These are phyloP conservation scores for Limnodromus scolopaceus DNA, from an alignment of 2,797 vertebrate genomes.

Conservation along the genomic window DNA sequence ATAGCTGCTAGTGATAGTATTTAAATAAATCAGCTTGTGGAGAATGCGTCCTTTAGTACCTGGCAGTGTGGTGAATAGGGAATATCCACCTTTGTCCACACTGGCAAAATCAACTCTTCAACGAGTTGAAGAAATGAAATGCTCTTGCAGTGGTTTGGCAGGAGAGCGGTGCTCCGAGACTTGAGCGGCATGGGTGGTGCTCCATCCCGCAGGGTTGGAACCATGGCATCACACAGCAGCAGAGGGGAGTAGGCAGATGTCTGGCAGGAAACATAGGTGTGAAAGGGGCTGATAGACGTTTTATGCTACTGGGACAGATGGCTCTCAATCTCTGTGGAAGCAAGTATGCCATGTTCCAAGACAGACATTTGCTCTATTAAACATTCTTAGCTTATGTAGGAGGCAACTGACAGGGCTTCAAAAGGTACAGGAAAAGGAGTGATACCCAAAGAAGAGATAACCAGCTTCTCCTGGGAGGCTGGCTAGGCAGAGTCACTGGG, in stretches of 20 bases:
- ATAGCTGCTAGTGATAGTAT: background rate
- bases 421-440: background rate
- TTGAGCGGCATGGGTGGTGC: background rate
- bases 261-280: background rate
- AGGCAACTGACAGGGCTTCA: background rate
- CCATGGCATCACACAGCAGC: rapidly evolving
- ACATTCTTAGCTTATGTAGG: background rate
- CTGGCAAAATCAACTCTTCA: background rate
- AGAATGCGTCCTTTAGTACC: background rate
- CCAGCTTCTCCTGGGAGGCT: background rate
- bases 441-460: background rate
- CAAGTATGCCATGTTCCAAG: background rate
- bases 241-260: conserved; percentile 15
- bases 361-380: background rate
- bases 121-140: rapidly evolving
- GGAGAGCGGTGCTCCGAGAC: rapidly evolving
- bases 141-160: background rate
- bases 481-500: background rate
- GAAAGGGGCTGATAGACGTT: background rate
- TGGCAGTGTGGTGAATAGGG: background rate
- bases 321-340: background rate
- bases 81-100: background rate
- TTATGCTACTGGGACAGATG: conserved; percentile 20
- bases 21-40: background rate
- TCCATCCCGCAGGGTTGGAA: rapidly evolving